A percentile compares a stretch with the other conserved stretches of the same genome.
phyloP scores from a whole-genome alignment of 2,113 vertebrate species.

The Syngnathus scovelli region DNA sequence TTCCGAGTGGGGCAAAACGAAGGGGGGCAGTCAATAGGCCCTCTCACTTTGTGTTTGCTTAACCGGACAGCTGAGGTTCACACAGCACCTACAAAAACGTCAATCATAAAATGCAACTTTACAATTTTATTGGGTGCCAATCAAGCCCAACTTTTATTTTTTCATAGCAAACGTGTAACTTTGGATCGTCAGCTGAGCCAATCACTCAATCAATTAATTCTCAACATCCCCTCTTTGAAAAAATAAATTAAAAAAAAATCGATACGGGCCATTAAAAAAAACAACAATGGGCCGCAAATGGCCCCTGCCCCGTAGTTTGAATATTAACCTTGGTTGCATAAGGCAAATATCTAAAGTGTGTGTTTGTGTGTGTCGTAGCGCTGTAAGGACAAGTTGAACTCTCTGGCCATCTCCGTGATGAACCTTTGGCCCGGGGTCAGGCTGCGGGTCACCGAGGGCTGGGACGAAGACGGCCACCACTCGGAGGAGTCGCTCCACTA shows the following conservation, averaged over 20 bases:
- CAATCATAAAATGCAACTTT: neutral
- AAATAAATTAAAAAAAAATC: too few species aligned
- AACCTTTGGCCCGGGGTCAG: slow-evolving; percentile 69
- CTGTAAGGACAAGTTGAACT: slow-evolving; percentile 72
- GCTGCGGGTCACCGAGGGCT: slow-evolving; percentile 69
- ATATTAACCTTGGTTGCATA: neutral
- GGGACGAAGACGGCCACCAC: slow-evolving; percentile 73
- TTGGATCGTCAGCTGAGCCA: too few species aligned
- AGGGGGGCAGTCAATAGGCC: slow-evolving; percentile 33
- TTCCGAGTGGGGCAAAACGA: neutral
- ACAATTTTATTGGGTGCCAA: neutral
- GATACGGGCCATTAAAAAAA: neutral
- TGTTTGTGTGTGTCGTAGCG: slow-evolving; percentile 42
- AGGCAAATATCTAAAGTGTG: neutral
- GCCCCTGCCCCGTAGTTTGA: neutral
- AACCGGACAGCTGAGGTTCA: slow-evolving; percentile 20
- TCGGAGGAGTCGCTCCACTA: slow-evolving; percentile 71
- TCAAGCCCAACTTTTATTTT: neutral
- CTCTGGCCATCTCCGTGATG: slow-evolving; percentile 70
- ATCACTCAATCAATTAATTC: neutral
- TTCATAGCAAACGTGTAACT: too few species aligned
- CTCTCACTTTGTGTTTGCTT: slow-evolving; percentile 57
- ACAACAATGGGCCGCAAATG: neutral
- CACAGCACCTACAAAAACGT: neutral
- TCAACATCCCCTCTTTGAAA: too few species aligned